Evolutionary conservation across 2,113 vertebrate species (phyloP).

Genomic region (Anarhynchus alexandrinus): DNA sequence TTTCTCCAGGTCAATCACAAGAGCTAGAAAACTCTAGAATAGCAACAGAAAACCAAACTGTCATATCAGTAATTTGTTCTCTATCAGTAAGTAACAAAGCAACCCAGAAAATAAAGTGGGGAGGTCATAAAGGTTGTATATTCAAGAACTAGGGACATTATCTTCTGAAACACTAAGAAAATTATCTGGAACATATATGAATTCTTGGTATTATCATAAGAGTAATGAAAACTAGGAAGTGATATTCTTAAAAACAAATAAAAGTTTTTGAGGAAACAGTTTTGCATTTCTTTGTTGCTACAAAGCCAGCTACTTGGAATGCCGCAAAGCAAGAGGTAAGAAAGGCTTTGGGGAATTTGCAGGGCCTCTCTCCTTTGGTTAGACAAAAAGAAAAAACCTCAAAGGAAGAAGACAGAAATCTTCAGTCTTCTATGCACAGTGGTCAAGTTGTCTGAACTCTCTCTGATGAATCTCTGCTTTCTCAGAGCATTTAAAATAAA

Average conservation of each 20-base stretch:
- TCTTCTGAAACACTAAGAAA: neutral
- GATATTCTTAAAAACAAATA: neutral
- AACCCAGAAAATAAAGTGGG: neutral
- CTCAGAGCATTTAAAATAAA: neutral
- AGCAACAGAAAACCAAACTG: constrained; percentile 2
- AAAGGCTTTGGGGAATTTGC: neutral
- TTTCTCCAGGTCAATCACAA: constrained; percentile 88
- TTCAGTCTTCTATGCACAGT: neutral
- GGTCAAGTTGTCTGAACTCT: neutral
- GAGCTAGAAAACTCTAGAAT: constrained; percentile 85
- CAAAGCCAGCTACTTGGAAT: neutral
- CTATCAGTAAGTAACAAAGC: neutral
- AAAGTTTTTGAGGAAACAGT: neutral
- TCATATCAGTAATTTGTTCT: neutral
- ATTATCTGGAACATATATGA: neutral
- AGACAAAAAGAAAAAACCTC: neutral
- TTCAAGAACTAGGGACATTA: neutral
- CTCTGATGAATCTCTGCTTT: neutral
- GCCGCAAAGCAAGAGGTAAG: neutral
- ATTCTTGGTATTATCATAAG: neutral
- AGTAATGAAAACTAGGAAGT: neutral
- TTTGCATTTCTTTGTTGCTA: neutral
- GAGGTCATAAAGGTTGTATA: neutral
- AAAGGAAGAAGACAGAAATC: neutral
- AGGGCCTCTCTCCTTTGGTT: neutral